Base-by-base conservation (phyloP, 2,888 invertebrate species). In the Scaptomyza caliginosa region DNA sequence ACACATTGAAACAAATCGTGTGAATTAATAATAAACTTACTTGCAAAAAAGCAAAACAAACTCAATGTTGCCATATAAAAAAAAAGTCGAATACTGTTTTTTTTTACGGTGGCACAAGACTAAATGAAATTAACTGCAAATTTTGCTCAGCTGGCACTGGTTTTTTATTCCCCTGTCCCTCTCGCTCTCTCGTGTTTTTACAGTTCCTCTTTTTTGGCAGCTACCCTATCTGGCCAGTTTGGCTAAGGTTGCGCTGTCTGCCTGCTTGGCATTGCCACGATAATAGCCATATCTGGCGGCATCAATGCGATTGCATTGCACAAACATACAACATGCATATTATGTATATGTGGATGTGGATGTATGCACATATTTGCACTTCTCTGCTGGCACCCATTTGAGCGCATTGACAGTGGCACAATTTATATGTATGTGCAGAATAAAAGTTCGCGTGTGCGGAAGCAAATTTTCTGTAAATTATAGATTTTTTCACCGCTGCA, bases 401-500 rank as follows among this genome's bases (percentile, higher is more conserved):
- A 38, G 51, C 36, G 39, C 64, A 65, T 60, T 62, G 59, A 21
- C 59, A 59, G 63, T 58, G 52, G 55, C 34, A 54, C 57, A 58
- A 66, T 77, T 59, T 77, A 67, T 67, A 74, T 74, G 16, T 16
- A 4, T 30, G 28, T 10, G 7, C 54, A 69, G 38, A 59, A 67
- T 36, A 34, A 34, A 48, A 51, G 50, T 69, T 77, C 56, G 69
- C 50, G 34, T 34, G 60, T 59, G 70, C 82, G 86, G 83, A 82
- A 85, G 73, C 74, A 77, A 83, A 81, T 79, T 86, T 75, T 79
- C 84, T 88, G 81, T 76, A 82, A 79, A 83, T 86, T 86, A 86
- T 84, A 81, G 81, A 84, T 77, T 84, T 82, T 77, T 67, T 51
- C 24, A 13, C 34, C 32, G 28, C 58, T 67, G 75, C 70, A 55